These are phyloP conservation scores for Hemaris fuciformis DNA, from an alignment of 2,888 invertebrate species.

Conservation along the genomic window DNA sequence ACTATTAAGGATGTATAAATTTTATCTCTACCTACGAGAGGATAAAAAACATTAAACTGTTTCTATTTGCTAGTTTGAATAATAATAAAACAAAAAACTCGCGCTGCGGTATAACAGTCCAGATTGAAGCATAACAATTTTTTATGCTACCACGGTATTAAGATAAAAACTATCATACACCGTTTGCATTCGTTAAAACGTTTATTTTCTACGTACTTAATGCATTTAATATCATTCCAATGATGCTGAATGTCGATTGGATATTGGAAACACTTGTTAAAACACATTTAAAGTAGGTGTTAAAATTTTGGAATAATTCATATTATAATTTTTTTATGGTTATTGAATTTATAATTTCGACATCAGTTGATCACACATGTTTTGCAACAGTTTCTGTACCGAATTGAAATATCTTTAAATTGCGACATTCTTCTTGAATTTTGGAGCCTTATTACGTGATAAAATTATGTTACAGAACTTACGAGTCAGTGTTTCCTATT, in stretches of 20 bases:
- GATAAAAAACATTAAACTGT: background rate
- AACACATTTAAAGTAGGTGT: background rate
- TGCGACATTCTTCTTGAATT: background rate
- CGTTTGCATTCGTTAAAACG: background rate
- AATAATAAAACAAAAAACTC: background rate
- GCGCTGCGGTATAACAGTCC: background rate
- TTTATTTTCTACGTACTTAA: background rate
- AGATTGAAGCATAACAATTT: constrained; percentile 32
- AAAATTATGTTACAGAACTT: background rate
- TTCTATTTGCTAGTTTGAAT: background rate
- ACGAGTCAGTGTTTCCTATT: background rate
- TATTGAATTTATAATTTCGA: background rate
- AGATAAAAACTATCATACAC: background rate
- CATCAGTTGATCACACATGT: constrained; percentile 3
- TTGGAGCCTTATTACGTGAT: background rate
- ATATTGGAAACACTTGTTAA: background rate
- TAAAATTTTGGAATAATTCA: background rate
- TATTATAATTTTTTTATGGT: background rate
- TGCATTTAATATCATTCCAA: background rate
- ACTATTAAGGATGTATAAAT: background rate
- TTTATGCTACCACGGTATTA: constrained; percentile 21
- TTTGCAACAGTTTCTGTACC: background rate
- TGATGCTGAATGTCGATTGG: background rate
- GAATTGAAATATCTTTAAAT: background rate
- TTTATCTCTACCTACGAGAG: background rate